phyloP scores from a whole-genome alignment of 2,888 invertebrate genomes.

The Rotaria macrura region DNA sequence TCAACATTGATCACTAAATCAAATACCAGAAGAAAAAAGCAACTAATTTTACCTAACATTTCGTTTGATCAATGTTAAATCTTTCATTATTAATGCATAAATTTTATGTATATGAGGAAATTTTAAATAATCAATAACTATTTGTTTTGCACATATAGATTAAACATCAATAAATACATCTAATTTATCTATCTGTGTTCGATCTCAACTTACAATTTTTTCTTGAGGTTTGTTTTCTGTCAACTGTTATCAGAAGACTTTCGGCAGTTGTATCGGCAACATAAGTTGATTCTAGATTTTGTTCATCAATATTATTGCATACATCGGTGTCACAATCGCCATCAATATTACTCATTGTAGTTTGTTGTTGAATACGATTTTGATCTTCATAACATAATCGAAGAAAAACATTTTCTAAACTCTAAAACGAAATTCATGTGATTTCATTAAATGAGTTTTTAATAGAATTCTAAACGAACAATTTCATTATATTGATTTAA shows the following conservation, averaged over 20 bases:
- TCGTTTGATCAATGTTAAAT: conserved; percentile 42
- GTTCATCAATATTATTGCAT: no score
- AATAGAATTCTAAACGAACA: conserved; percentile 35
- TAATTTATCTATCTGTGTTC: neutral
- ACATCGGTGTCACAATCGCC: no score
- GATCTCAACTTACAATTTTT: neutral
- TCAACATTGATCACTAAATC: no score
- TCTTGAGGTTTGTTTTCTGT: neutral
- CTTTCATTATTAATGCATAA: conserved; percentile 42
- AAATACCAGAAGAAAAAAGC: no score
- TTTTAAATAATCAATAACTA: conserved; percentile 35
- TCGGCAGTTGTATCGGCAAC: neutral
- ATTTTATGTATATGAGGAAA: conserved; percentile 37
- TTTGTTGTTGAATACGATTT: conserved; percentile 11
- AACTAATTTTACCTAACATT: conserved; percentile 56
- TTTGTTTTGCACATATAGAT: conserved; percentile 13
- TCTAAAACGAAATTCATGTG: conserved; percentile 37
- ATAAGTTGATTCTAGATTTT: neutral
- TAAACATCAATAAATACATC: neutral
- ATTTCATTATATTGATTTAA: conserved; percentile 49
- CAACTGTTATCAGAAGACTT: neutral
- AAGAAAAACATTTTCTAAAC: conserved; percentile 80
- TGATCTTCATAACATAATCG: conserved; percentile 57
- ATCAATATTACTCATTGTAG: no score
- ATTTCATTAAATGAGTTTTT: neutral